A percentile compares a stretch with the other conserved stretches of the same genome.
Evolutionary conservation across 2,888 invertebrate genomes (phyloP).

Genomic region (Drosophila mettleri): DNA sequence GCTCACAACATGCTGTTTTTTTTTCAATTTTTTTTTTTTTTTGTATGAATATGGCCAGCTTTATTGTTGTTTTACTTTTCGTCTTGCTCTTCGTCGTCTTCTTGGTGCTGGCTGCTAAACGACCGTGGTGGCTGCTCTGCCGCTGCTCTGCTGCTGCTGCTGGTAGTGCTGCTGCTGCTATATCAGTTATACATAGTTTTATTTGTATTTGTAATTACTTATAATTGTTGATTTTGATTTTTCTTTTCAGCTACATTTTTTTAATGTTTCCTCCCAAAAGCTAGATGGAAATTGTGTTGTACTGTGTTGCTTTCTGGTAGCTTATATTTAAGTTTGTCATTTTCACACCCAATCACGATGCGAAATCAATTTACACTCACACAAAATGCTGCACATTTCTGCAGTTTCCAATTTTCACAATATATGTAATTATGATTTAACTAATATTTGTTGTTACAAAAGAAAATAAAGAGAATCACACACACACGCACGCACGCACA

Average conservation of each 20-base stretch:
- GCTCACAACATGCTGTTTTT: slow-evolving; percentile 68
- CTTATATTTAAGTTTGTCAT: slow-evolving; percentile 46
- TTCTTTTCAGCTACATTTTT: slow-evolving; percentile 24
- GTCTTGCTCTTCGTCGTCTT: slow-evolving; percentile 56
- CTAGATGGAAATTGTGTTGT: slow-evolving; percentile 44
- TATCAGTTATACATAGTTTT: slow-evolving; percentile 48
- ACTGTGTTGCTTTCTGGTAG: slow-evolving; percentile 27
- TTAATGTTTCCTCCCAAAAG: slow-evolving; percentile 23
- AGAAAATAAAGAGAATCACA: slow-evolving; percentile 57
- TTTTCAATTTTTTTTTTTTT: slow-evolving; percentile 21
- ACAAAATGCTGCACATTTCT: slow-evolving; percentile 30
- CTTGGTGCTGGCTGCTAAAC: slow-evolving; percentile 55
- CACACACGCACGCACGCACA: slow-evolving; percentile 53
- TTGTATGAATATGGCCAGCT: slow-evolving; percentile 59
- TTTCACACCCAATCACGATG: slow-evolving; percentile 43
- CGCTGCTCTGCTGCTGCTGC: slow-evolving; percentile 32
- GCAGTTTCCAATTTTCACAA: slow-evolving; percentile 37
- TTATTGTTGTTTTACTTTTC: slow-evolving; percentile 63
- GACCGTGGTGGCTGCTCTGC: slow-evolving; percentile 60
- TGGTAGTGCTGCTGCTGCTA: slow-evolving; percentile 29
- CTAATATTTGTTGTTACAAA: slow-evolving; percentile 56
- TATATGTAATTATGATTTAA: slow-evolving; percentile 46
- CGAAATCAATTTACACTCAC: slow-evolving; percentile 48
- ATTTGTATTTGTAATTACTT: slow-evolving; percentile 49
- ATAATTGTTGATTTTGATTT: slow-evolving; percentile 49